Base-by-base conservation (phyloP, 1,140 invertebrate genomes). In the Drosophila ironensis region DNA sequence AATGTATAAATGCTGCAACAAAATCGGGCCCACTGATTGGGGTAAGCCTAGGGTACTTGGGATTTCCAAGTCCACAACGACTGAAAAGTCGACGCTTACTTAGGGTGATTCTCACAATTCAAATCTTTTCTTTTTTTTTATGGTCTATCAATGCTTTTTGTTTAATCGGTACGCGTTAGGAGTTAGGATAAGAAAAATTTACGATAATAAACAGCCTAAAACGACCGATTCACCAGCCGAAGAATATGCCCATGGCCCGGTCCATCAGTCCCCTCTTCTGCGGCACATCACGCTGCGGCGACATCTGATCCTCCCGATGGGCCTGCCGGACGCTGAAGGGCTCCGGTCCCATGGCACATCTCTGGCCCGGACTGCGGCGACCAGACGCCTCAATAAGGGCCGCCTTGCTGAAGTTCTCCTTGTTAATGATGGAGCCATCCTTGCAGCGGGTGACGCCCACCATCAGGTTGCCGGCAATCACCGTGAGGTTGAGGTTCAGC, bases 371-470 rank as follows among this genome's bases (percentile, higher is more conserved):
- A 8, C n/a, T n/a, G n/a, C n/a, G n/a, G n/a, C n/a, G n/a, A n/a
- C n/a, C n/a, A n/a, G n/a, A n/a, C n/a, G n/a, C n/a, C n/a, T n/a
- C n/a, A 5, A 33, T 33, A 6, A 4, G 2, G 0, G 28, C 41
- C 0, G 19, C 37, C 6, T 57, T 16, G 28, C 11, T 9, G 7
- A 30, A 0, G 52, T 92, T 92, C 30, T 92, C 91, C 40, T 92
- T 92, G 24, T 92, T 91, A 12, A 91, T 74, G 4, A 92, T 90
- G 33, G 91, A 91, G 72, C 94, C 93, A 50, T 97, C 95, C 28
- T 93, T 94, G 66, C 95, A 97, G 2, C 94, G 93, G 3, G 94
- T 92, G 0, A 98, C 96, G 0, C 97, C 97, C 40, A 98, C 93
- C 97, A 98, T 98, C 4, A 97, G 93, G 35, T 93, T 93, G 12